Conservation (phyloP, 2,797 vertebrate species). For the Antennarius maculatus region DNA sequence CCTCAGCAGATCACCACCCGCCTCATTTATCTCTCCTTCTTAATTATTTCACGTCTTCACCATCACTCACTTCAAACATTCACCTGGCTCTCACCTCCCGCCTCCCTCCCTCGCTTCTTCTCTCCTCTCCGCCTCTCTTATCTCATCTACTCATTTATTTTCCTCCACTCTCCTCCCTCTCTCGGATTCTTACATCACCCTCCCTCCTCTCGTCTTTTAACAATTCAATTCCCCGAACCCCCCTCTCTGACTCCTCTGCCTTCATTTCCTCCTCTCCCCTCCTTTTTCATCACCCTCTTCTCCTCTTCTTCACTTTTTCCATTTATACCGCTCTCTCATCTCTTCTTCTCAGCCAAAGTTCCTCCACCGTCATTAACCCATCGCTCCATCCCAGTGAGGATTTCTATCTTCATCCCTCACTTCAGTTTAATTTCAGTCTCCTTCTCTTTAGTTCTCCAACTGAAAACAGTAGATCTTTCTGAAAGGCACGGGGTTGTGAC, state of each 20-base stretch:
- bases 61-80: background rate
- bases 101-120: background rate
- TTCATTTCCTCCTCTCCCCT: slow-evolving; percentile 3
- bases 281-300: slow-evolving; percentile 42
- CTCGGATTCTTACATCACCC: slow-evolving; percentile 45
- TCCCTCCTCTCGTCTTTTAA: slow-evolving; percentile 15
- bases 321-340: slow-evolving; percentile 16
- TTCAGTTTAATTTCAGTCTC: too few species aligned
- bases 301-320: slow-evolving; percentile 4
- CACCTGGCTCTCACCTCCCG: background rate
- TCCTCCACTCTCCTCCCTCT: background rate
- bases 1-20: slow-evolving; percentile 3
- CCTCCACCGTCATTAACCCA: too few species aligned
- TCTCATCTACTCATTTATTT: background rate
- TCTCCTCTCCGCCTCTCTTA: background rate
- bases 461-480: too few species aligned
- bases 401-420: background rate
- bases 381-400: too few species aligned
- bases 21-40: background rate
- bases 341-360: background rate
- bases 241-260: background rate
- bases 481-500: too few species aligned
- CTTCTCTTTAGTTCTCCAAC: too few species aligned
- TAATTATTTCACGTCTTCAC: background rate
- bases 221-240: slow-evolving; percentile 19